Conservation (phyloP, 2,113 vertebrate species). For the Hyaena hyaena region DNA sequence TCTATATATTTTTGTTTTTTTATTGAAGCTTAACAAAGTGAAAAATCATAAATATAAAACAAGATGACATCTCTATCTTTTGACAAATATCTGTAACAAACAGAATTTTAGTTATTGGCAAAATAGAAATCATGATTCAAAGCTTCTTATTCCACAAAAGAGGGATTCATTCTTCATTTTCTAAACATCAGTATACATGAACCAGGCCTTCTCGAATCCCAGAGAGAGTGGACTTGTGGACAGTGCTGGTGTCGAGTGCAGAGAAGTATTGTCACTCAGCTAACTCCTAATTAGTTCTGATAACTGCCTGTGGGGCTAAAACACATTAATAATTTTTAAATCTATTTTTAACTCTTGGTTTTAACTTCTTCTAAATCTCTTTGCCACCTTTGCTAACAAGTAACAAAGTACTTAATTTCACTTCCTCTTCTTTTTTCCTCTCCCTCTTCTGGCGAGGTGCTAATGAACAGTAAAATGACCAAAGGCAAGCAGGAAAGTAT, state of each 20-base stretch:
- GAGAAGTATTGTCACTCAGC: neutral
- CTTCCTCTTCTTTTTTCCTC: neutral
- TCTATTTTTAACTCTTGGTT: constrained; percentile 24
- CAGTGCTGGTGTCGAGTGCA: neutral
- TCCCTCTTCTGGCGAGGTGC: neutral
- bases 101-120: neutral
- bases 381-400: constrained; percentile 38
- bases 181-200: neutral
- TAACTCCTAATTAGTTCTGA: constrained; percentile 33
- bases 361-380: constrained; percentile 19
- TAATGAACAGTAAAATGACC: constrained; percentile 37
- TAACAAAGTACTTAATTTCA: neutral
- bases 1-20: neutral
- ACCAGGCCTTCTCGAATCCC: neutral
- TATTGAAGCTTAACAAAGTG: neutral
- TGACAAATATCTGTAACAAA: neutral
- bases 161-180: neutral
- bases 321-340: neutral
- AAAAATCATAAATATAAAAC: constrained; percentile 28
- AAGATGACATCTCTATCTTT: neutral
- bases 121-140: constrained; percentile 5
- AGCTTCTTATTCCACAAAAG: neutral
- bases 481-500: neutral
- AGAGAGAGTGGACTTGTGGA: neutral
- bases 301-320: neutral